phyloP scores from a whole-genome alignment of 2,797 vertebrate species.

The Bucorvus abyssinicus region DNA sequence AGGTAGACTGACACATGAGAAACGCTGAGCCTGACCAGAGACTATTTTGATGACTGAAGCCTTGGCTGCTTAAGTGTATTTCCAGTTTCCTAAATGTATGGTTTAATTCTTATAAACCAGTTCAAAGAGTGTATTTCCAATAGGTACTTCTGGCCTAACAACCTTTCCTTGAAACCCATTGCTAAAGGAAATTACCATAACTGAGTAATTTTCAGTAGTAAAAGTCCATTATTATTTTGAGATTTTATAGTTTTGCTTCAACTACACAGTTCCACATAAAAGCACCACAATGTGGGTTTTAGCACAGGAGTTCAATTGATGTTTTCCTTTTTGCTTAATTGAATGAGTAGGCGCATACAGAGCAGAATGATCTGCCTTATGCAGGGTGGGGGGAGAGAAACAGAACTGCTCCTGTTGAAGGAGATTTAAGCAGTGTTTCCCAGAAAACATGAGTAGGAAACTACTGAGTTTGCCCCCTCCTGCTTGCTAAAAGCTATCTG shows the following conservation, averaged over 20 bases:
- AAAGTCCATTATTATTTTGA: background rate
- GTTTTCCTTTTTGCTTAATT: background rate
- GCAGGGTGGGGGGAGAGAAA: background rate
- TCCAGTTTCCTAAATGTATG: background rate
- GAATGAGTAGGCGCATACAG: rapidly evolving
- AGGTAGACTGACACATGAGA: background rate
- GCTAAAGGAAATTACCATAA: background rate
- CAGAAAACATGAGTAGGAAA: background rate
- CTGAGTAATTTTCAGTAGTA: background rate
- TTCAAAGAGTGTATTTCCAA: background rate
- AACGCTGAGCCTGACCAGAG: background rate
- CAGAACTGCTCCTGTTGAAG: background rate
- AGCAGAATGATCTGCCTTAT: background rate
- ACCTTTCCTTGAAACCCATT: background rate
- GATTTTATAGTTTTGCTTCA: background rate
- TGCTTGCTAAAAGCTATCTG: background rate
- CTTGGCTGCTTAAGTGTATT: background rate
- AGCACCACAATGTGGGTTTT: background rate
- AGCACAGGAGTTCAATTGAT: background rate
- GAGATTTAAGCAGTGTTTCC: background rate
- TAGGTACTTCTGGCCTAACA: background rate
- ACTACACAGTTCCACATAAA: background rate
- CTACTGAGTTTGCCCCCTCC: background rate
- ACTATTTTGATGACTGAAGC: background rate
- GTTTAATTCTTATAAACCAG: background rate